Conservation (phyloP, 2,797 vertebrate genomes). For the Sebastes goodei region DNA sequence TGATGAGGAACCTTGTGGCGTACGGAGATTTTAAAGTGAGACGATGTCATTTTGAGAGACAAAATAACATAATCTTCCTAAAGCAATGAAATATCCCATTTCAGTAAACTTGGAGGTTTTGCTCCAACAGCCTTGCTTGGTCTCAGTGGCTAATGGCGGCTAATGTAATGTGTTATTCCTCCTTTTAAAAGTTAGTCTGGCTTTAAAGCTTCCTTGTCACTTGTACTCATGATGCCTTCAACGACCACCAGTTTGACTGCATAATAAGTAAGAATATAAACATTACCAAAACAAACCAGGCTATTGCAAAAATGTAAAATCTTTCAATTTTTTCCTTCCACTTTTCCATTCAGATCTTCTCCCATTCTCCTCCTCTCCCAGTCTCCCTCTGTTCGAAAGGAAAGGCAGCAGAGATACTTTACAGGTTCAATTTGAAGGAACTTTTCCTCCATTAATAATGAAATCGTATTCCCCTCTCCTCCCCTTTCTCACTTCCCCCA, state of each 20-base stretch:
- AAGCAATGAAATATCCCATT: not conserved
- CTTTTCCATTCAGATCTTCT: conserved; percentile 5
- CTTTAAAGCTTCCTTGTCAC: not conserved
- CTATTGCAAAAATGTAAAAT: not conserved
- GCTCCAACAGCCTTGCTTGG: not conserved
- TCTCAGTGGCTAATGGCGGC: not conserved
- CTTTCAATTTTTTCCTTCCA: not conserved
- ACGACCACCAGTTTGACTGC: not conserved
- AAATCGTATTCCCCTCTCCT: conserved; percentile 53
- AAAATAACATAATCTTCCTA: not conserved
- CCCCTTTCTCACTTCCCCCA: conserved; percentile 29
- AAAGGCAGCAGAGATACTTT: conserved; percentile 58
- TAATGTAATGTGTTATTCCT: not conserved
- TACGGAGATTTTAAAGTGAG: not conserved
- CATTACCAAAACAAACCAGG: not conserved
- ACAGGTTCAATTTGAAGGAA: conserved; percentile 68
- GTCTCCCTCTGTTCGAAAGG: conserved; percentile 1
- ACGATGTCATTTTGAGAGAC: not conserved
- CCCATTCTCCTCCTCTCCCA: conserved; percentile 7
- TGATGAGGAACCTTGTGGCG: not conserved
- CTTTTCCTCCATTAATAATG: conserved; percentile 78
- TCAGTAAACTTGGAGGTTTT: not conserved
- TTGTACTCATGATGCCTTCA: not conserved
- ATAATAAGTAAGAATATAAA: not conserved
- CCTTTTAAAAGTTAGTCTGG: not conserved